Base-by-base conservation (phyloP, 92 coral and sea anemone species). In the Meandrina meandrites region DNA sequence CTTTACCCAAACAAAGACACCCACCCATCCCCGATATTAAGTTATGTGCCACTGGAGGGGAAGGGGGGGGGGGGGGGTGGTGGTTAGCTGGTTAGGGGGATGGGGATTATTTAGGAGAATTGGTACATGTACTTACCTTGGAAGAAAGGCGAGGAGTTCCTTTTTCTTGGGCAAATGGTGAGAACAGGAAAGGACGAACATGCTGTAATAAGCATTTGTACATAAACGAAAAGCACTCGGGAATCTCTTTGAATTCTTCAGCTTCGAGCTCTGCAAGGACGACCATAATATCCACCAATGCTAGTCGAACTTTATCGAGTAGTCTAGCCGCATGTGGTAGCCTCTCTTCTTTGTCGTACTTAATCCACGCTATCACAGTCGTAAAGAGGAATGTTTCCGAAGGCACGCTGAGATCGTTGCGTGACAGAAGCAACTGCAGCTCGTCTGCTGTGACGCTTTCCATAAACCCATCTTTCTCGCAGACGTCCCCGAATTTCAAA, bases 381-480 rank as follows among this genome's bases (percentile, higher is more conserved):
- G 83, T 74, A 79, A 90, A 88, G 22, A 87, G 88, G 47, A 80
- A 91, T 1, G 88, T 88, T 62, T 90, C 95, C 2, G 95, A 93
- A 19, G 90, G 90, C 34, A 89, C 93, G 51, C 86, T 90, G 47
- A 93, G 90, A 62, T 88, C 82, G 70, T 89, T 24, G 30, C 89
- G 88, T 0, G 53, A 71, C 12, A 89, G 81, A 48, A 89, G 84
- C 0, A 73, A 58, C 34, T 73, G 37, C 3, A 89, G n/a, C 18
- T 85, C 86, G 31, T 82, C 81, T 16, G 75, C 32, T 0, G 75
- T 75, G 47, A 85, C 17, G 81, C 42, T 79, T 34, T 79, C 76
- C 68, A 80, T 81, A 28, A 89, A 89, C 16, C 72, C 81, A 16
- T 58, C 62, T 6, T 76, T 78, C 60, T 80, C 86, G 47, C 92